These are phyloP conservation scores for Enteromius thamalakanensis DNA, from an alignment of 2,797 vertebrate genomes.

Conservation along the genomic window DNA sequence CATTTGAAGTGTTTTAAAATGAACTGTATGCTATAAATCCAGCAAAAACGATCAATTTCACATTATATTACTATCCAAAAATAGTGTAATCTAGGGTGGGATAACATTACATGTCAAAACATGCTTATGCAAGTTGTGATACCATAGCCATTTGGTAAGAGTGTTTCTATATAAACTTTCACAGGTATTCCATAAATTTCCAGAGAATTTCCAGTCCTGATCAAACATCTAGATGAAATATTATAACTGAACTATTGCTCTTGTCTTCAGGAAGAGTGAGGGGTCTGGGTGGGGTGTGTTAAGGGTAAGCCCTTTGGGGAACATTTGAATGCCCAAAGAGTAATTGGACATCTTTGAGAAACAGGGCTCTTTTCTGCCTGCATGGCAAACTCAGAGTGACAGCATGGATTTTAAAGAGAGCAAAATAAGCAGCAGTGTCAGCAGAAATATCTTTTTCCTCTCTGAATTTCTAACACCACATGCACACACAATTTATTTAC, in stretches of 20 bases:
- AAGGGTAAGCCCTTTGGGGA: constrained; percentile 35
- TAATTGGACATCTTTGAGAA: constrained; percentile 44
- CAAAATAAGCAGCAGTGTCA: constrained; percentile 36
- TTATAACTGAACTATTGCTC: neutral
- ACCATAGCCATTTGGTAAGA: neutral
- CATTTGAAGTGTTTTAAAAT: neutral
- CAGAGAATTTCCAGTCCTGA: neutral
- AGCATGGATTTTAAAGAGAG: constrained; percentile 23
- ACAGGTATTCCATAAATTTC: neutral
- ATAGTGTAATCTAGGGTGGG: neutral
- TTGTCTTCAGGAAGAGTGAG: constrained; percentile 15
- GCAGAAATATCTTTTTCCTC: constrained; percentile 26
- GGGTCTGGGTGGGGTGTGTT: constrained; percentile 6
- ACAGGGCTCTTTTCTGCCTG: constrained; percentile 41
- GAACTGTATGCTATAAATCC: neutral
- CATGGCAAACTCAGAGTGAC: constrained; percentile 44
- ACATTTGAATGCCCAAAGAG: constrained; percentile 41
- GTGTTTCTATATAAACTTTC: neutral
- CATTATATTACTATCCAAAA: neutral
- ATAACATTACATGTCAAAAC: neutral
- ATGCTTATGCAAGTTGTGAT: neutral
- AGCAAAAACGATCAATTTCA: neutral
- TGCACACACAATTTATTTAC: neutral
- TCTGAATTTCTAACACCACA: constrained; percentile 1
- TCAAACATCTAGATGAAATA: neutral